A percentile compares a stretch with the other conserved stretches of the same genome.
phyloP scores from a whole-genome alignment of 2,113 vertebrate species.

The Rhagologus leucostigma region DNA sequence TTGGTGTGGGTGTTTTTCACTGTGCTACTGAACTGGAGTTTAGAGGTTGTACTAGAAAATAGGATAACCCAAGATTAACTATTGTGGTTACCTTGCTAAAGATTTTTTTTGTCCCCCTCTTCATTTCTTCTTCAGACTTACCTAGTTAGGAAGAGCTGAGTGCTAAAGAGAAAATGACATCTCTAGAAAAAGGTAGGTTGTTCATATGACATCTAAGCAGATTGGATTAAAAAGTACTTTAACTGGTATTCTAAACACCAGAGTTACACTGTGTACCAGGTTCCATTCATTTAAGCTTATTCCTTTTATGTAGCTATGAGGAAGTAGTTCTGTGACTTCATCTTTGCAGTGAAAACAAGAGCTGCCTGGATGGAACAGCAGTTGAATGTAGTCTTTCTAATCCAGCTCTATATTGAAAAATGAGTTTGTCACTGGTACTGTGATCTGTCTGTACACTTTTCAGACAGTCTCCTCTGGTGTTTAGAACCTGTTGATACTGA shows the following conservation, averaged over 20 bases:
- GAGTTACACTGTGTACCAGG: background rate
- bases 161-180: slow-evolving; percentile 33
- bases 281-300: background rate
- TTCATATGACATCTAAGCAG: background rate
- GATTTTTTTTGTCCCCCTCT: rapidly evolving
- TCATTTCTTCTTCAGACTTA: background rate
- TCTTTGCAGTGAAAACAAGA: background rate
- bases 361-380: background rate
- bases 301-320: background rate
- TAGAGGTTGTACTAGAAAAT: background rate
- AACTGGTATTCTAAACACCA: background rate
- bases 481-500: background rate
- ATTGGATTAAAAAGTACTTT: background rate
- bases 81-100: background rate
- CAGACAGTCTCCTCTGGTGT: background rate
- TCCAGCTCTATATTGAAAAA: background rate
- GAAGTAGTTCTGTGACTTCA: background rate
- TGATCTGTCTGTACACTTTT: background rate
- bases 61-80: background rate
- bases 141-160: background rate
- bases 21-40: background rate
- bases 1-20: background rate
- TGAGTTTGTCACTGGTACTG: background rate
- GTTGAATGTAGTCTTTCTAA: background rate
- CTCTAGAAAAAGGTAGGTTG: slow-evolving; percentile 48